phyloP scores from a whole-genome alignment of 2,113 vertebrate genomes.

The Orycteropus afer region DNA sequence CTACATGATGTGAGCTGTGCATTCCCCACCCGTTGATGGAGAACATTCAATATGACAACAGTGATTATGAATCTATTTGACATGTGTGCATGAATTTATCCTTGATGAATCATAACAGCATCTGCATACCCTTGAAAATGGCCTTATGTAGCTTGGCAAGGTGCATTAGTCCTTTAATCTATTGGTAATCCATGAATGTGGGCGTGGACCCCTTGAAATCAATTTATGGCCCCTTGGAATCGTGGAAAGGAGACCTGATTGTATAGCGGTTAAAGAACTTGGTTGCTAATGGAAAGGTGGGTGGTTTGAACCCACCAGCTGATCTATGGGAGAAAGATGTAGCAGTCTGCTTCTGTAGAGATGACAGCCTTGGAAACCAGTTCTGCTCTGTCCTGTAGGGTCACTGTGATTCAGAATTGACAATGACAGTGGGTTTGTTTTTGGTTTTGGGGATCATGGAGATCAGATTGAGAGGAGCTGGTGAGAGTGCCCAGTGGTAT shows the following conservation, averaged over 20 bases:
- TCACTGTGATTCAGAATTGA: background rate
- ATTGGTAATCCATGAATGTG: background rate
- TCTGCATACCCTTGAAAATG: background rate
- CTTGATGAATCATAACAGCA: background rate
- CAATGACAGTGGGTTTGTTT: background rate
- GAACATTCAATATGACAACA: background rate
- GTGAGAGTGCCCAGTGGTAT: accelerated
- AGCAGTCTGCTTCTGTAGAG: background rate
- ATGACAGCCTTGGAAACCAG: background rate
- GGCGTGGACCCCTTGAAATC: background rate
- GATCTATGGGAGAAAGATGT: no score
- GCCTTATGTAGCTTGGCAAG: background rate
- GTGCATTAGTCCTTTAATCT: background rate
- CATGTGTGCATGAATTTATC: accelerated
- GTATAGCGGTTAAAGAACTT: no score
- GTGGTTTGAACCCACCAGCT: background rate
- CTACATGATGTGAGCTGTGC: accelerated
- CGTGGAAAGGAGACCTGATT: background rate
- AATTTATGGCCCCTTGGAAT: background rate
- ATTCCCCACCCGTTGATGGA: background rate
- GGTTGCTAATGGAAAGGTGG: background rate
- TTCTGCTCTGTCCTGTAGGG: no score
- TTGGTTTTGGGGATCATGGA: no score
- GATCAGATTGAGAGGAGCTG: background rate
- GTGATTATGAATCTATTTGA: accelerated